phyloP scores from a whole-genome alignment of 2,113 vertebrate species.

The Apeltes quadracus region DNA sequence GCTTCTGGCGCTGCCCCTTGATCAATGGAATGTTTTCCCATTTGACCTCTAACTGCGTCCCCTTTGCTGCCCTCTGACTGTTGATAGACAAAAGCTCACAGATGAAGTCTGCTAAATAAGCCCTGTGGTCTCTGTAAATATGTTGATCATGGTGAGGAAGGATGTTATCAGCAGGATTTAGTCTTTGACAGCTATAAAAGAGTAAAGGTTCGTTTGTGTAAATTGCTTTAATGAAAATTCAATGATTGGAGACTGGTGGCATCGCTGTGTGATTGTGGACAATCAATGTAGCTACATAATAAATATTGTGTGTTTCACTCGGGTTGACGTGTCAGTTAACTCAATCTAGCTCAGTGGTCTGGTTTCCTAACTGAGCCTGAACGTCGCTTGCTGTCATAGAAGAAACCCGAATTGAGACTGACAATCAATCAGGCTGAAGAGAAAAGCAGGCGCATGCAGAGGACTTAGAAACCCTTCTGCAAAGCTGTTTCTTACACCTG shows the following conservation, averaged over 20 bases:
- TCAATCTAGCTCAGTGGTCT: not conserved
- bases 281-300: not conserved
- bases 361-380: not conserved
- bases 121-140: constrained; percentile 17
- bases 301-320: not conserved
- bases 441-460: not conserved
- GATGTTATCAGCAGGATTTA: constrained; percentile 14
- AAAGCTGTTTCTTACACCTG: constrained; percentile 10
- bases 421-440: not conserved
- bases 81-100: constrained; percentile 28
- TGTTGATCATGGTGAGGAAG: constrained; percentile 19
- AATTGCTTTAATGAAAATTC: no score
- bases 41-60: constrained; percentile 4
- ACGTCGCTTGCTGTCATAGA: no score
- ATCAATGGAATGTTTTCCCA: constrained; percentile 19
- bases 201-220: no score
- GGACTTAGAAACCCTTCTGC: constrained; percentile 6
- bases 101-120: constrained; percentile 25
- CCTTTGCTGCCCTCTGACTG: constrained; percentile 5
- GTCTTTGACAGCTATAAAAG: not conserved
- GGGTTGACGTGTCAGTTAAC: not conserved
- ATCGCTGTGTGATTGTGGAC: not conserved
- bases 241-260: not conserved
- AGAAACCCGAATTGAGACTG: not conserved
- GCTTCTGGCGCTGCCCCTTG: constrained; percentile 12